Evolutionary conservation across 2,888 invertebrate genomes (phyloP).

Genomic region (Blera fallax): DNA sequence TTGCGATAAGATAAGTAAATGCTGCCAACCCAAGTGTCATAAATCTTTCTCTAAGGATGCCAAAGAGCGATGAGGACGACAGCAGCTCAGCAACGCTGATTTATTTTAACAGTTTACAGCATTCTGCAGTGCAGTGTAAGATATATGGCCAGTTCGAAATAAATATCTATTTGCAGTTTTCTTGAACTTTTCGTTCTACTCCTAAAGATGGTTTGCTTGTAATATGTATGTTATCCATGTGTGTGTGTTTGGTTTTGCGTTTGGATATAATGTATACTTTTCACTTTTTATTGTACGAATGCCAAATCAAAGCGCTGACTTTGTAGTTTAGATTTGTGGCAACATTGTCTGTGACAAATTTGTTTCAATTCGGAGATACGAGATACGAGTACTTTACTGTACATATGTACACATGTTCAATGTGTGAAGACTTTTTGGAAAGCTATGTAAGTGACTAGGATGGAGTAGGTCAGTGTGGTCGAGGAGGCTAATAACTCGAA

Average conservation of each 20-base stretch:
- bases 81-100: conserved; percentile 78
- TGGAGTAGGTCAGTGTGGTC: too few relatives aligned
- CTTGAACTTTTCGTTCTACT: conserved; percentile 53
- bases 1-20: conserved; percentile 81
- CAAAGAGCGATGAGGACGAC: conserved; percentile 74
- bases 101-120: conserved; percentile 81
- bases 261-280: neutral
- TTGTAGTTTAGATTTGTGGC: conserved; percentile 3
- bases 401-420: neutral
- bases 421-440: neutral
- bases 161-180: conserved; percentile 72
- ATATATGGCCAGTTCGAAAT: conserved; percentile 76
- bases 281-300: conserved; percentile 39
- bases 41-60: conserved; percentile 81
- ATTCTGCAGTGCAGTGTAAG: conserved; percentile 79
- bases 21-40: conserved; percentile 81
- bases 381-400: too few relatives aligned
- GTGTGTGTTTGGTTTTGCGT: conserved; percentile 8
- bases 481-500: too few relatives aligned
- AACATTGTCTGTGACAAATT: conserved; percentile 25
- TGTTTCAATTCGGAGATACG: neutral
- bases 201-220: conserved; percentile 5
- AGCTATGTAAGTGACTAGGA: too few relatives aligned
- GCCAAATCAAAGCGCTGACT: conserved; percentile 54
- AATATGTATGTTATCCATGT: neutral